These are phyloP conservation scores for Ichneumoninae sp. DNA, from an alignment of 2,888 invertebrate genomes.

Conservation along the genomic window DNA sequence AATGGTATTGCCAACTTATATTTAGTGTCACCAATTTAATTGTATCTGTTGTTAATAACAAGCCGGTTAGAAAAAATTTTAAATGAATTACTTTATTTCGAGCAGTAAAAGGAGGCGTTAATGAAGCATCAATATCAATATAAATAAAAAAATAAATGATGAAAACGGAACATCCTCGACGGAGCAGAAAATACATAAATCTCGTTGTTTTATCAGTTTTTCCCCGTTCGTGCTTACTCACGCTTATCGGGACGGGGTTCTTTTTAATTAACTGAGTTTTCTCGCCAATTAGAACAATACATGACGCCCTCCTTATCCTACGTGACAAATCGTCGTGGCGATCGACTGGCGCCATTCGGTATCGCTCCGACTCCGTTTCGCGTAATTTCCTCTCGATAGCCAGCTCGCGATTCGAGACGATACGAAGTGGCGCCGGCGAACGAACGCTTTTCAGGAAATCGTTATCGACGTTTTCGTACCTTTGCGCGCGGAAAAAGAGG, in stretches of 20 bases:
- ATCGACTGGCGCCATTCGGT: conserved; percentile 48
- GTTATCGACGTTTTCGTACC: conserved; percentile 66
- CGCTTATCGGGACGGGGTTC: background rate
- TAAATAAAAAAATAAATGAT: background rate
- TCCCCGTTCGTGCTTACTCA: background rate
- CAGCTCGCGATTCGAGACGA: background rate
- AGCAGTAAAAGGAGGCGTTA: no score
- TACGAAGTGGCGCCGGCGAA: no score
- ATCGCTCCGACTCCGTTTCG: conserved; percentile 10
- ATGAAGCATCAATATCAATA: background rate
- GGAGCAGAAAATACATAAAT: conserved; percentile 8
- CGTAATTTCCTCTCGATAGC: conserved; percentile 33
- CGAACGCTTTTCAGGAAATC: conserved; percentile 4
- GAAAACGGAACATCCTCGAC: background rate
- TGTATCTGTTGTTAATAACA: no score
- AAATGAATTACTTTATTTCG: no score
- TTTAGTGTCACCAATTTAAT: no score
- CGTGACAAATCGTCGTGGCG: conserved; percentile 47
- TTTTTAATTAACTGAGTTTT: conserved; percentile 19
- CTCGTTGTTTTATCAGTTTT: conserved; percentile 20
- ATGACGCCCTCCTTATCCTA: conserved; percentile 27
- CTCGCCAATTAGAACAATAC: background rate
- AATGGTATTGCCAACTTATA: no score
- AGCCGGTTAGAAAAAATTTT: no score
- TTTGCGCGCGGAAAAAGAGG: conserved; percentile 71